phyloP scores from a whole-genome alignment of 2,113 vertebrate genomes.

The Callaeas wilsoni region DNA sequence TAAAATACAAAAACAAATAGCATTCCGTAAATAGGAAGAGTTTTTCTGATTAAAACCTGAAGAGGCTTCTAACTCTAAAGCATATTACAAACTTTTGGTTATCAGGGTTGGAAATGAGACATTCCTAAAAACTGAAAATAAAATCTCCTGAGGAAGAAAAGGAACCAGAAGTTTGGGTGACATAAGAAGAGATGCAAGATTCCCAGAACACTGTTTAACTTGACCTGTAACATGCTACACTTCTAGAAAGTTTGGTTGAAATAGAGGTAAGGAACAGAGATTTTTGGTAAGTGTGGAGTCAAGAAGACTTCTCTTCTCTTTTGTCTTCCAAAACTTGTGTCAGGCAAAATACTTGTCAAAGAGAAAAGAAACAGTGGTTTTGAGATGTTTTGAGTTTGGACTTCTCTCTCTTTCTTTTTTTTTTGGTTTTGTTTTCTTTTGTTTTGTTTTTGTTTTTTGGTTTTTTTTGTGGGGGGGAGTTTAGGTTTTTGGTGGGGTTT shows the following conservation, averaged over 20 bases:
- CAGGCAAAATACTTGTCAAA: not conserved
- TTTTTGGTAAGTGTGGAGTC: not conserved
- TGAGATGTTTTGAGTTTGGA: fast-evolving
- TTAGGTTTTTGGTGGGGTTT: fast-evolving
- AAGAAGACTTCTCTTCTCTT: not conserved
- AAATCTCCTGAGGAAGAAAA: not conserved
- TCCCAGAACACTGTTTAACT: not conserved
- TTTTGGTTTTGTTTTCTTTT: not conserved
- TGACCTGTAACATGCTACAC: not conserved
- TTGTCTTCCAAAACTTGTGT: not conserved
- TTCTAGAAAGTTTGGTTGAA: not conserved
- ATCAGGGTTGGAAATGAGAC: not conserved
- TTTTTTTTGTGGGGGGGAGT: no score
- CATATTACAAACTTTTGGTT: not conserved
- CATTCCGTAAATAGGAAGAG: not conserved
- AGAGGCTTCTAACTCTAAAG: not conserved
- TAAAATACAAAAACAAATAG: not conserved
- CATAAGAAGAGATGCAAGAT: not conserved
- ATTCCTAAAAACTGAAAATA: not conserved
- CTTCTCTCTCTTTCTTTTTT: not conserved
- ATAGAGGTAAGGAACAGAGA: not conserved
- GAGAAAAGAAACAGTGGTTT: not conserved
- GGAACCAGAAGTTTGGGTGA: not conserved
- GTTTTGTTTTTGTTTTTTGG: no score
- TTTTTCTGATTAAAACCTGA: not conserved